Evolutionary conservation across 1,140 invertebrate genomes (phyloP), one percentile per base, ranked within the genome.

Genomic region (Agraylea sexmaculata): DNA sequence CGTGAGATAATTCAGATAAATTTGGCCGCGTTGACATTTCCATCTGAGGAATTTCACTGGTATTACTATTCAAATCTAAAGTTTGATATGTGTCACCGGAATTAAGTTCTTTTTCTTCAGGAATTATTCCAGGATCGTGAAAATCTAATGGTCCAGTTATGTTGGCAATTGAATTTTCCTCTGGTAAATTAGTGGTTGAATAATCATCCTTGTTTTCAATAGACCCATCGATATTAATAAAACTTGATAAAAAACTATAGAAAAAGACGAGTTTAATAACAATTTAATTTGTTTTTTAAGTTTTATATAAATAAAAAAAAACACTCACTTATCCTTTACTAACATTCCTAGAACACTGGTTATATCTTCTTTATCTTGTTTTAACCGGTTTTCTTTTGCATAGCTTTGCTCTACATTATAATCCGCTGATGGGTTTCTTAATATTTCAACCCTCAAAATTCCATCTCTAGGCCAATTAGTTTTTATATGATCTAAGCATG

Each of bases 381-480:
- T 71, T 27, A 85, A 53, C 57, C 76, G 77, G 43, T 77, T 71
- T 51, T 86, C 83, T 53, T 82, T 83, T 6, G 78, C 80, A 60
- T 87, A 87, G 51, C 82, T 85, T 53, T 87, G 78, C 58, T 84
- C 75, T 53, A 87, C 73, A 50, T 74, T 78, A 51, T 84, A 84
- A 56, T 78, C 75, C 35, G 75, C 68, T 15, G 65, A 70, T n/a
- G 68, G 57, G 62, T 88, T 83, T 46, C 77, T 70, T 32, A 94
- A 70, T 52, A 98, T 93, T 69, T 98, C 93, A n/a, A 99, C 89
- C 52, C 88, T 62, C 2, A 99, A 67, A 47, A 99, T 92, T 10
- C 95, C 94, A 66, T 97, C 87, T 41, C 87, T 70, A 2, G 93
- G 93, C 94, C 94, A 98, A 13, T 79, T 77, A 48, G 87, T 73